phyloP scores from a whole-genome alignment of 1,140 invertebrate species.

The Parasteatoda tepidariorum region DNA sequence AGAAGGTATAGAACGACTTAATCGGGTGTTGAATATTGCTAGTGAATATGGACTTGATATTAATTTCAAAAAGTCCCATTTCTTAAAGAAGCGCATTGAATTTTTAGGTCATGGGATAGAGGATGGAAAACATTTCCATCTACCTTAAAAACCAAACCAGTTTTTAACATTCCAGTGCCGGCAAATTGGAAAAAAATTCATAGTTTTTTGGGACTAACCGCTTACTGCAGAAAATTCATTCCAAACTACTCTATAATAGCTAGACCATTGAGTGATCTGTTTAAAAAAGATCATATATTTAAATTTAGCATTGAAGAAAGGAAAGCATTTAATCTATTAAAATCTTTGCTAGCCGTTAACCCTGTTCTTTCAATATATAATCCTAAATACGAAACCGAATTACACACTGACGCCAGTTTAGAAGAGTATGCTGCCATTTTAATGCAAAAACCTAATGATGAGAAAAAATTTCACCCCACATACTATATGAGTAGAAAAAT shows the following conservation, averaged over 20 bases:
- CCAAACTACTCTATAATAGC: constrained; percentile 65
- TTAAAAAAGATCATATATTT: constrained; percentile 58
- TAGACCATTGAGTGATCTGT: constrained; percentile 53
- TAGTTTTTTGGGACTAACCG: constrained; percentile 47
- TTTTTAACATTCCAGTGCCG: not conserved
- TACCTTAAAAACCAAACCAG: not conserved
- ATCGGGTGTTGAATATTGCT: not conserved
- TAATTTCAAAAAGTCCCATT: constrained; percentile 47
- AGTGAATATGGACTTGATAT: constrained; percentile 3
- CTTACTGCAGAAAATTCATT: constrained; percentile 70
- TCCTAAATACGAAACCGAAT: not conserved
- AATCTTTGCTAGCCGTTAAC: not conserved
- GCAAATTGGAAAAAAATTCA: not conserved
- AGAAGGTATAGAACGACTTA: not conserved
- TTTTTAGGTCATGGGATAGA: constrained; percentile 53
- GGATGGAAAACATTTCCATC: not conserved
- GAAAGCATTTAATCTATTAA: constrained; percentile 56
- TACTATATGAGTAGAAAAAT: too few species aligned
- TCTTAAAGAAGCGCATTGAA: constrained; percentile 15
- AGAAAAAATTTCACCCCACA: not conserved
- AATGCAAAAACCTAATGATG: not conserved
- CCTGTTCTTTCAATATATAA: constrained; percentile 13
- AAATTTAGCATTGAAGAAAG: constrained; percentile 60
- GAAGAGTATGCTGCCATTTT: not conserved
- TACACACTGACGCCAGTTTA: constrained; percentile 12